These are phyloP conservation scores for Oscheius sp. DNA, from an alignment of 2,888 invertebrate species.

Conservation along the genomic window DNA sequence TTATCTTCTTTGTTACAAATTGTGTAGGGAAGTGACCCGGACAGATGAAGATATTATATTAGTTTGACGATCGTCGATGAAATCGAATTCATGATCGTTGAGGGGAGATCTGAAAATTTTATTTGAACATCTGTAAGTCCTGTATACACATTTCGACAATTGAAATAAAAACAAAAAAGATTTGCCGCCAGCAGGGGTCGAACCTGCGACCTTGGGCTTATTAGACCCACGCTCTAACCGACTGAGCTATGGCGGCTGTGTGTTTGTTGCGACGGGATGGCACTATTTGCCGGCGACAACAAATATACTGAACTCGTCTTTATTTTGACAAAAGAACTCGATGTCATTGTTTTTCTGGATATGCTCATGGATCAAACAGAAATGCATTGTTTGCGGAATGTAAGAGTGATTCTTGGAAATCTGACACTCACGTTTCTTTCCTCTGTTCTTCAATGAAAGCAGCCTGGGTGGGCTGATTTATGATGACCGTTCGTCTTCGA, in stretches of 20 bases:
- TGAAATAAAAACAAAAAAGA: slow-evolving; percentile 33
- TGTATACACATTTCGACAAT: background rate
- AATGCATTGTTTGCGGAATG: too few species aligned
- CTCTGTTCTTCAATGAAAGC: background rate
- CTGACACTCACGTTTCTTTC: slow-evolving; percentile 11
- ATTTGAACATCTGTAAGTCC: background rate
- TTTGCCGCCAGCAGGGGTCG: slow-evolving; percentile 69
- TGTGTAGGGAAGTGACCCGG: slow-evolving; percentile 56
- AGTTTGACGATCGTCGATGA: slow-evolving; percentile 58
- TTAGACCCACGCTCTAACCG: slow-evolving; percentile 70
- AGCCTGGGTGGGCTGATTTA: slow-evolving; percentile 8
- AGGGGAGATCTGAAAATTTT: background rate
- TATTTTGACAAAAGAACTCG: background rate
- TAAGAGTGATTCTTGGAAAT: too few species aligned
- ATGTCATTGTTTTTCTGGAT: too few species aligned
- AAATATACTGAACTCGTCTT: background rate
- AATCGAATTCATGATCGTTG: slow-evolving; percentile 45
- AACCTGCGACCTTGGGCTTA: slow-evolving; percentile 70
- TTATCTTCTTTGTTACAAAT: slow-evolving; percentile 17
- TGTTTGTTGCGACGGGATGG: background rate
- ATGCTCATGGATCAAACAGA: too few species aligned
- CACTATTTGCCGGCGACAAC: background rate
- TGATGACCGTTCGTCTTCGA: background rate
- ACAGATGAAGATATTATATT: slow-evolving; percentile 60
- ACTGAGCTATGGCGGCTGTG: slow-evolving; percentile 69